Base-by-base conservation (phyloP, 2,888 invertebrate genomes). In the Coelogynopora nodosa region DNA sequence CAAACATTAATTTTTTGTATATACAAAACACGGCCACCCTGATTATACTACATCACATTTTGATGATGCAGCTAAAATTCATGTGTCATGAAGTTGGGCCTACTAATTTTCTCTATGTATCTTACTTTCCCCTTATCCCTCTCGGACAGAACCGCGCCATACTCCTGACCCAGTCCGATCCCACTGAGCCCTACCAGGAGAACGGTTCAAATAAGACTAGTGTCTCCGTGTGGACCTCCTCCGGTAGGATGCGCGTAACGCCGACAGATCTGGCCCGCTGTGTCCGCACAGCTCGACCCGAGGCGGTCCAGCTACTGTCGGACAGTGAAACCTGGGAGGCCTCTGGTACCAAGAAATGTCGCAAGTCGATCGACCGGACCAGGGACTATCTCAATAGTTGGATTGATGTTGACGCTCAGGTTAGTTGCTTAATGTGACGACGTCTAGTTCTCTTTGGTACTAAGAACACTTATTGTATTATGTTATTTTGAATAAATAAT, bases 291-390 rank as follows among this genome's bases (percentile, higher is more conserved):
- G 74, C 74, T 23, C 5, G 27, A 1, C 84, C 84, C 18, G 84
- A 84, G 0, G 28, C 30, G 23, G 31, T 84, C 27, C 84, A 84
- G 31, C n/a, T 27, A 18, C 31, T 84, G 31, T 18, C 31, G 49
- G 84, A 84, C 84, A 49, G 27, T 67, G 84, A 84, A 13, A 84
- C 67, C n/a, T 18, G 23, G 23, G 28, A 18, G 1, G 0, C 28
- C 18, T 0, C 28, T 23, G 84, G 84, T 67, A 0, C 23, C 27
- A 84, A 84, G 30, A 31, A 67, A 26, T 0, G 28, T 27, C 84
- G 84, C 28, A 84, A 84, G 31, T 27, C 84, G 0, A 31, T 84
- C 0, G 84, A 84, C 0, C n/a, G 84, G 49, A 84, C 49, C 31
- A 23, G 18, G 18, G 84, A n/a, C 10, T 84, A 49, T 10, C 30